Evolutionary conservation across 2,797 vertebrate species (phyloP).

Genomic region (Acipenser transmontanus): DNA sequence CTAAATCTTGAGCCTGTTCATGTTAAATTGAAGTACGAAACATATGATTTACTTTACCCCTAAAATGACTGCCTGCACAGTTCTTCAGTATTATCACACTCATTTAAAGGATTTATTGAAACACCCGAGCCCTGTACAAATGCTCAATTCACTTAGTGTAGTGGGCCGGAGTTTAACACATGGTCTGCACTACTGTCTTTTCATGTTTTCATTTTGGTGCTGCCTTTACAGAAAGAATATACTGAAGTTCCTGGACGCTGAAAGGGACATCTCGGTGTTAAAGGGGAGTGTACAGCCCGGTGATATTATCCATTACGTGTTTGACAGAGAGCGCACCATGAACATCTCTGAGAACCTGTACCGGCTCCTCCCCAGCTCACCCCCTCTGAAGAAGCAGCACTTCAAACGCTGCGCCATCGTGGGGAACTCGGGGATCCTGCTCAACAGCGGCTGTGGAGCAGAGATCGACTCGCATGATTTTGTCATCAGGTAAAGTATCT

Average conservation of each 20-base stretch:
- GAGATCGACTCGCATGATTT: slow-evolving; percentile 90
- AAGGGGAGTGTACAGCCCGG: slow-evolving; percentile 88
- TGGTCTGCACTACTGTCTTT: too few relatives aligned
- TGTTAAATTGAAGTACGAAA: too few relatives aligned
- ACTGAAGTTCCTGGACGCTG: slow-evolving; percentile 84
- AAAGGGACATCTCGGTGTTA: slow-evolving; percentile 91
- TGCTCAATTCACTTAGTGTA: too few relatives aligned
- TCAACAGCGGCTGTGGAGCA: slow-evolving; percentile 84
- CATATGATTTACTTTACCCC: too few relatives aligned
- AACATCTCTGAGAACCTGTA: slow-evolving; percentile 91
- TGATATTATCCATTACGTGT: slow-evolving; percentile 88
- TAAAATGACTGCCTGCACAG: too few relatives aligned
- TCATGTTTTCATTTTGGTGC: too few relatives aligned
- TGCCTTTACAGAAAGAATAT: slow-evolving; percentile 74
- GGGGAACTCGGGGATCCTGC: slow-evolving; percentile 88
- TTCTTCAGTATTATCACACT: too few relatives aligned
- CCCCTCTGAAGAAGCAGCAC: slow-evolving; percentile 84
- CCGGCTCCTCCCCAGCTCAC: slow-evolving; percentile 76
- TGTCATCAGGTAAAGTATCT: slow-evolving; percentile 74
- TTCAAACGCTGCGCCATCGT: slow-evolving; percentile 86
- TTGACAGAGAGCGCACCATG: slow-evolving; percentile 90
- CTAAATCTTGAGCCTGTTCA: too few relatives aligned
- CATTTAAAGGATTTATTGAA: too few relatives aligned
- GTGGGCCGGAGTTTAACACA: too few relatives aligned
- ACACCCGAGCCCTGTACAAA: too few relatives aligned